These are phyloP conservation scores for Papilio helenus DNA, from an alignment of 1,140 invertebrate genomes.

Conservation along the genomic window DNA sequence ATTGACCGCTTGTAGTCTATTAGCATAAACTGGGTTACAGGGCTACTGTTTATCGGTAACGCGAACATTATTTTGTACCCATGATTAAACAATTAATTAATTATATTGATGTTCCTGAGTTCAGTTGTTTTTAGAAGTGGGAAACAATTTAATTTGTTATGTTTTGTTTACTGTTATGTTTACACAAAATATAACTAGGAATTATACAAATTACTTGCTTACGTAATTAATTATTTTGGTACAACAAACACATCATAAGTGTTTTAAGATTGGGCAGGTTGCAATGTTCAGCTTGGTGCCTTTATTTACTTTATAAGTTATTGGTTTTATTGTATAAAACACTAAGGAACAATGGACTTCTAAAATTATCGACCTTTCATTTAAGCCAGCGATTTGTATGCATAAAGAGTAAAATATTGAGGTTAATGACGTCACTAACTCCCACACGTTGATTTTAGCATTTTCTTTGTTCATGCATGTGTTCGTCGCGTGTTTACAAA, in stretches of 20 bases:
- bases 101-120: not conserved
- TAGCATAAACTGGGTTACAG: conserved; percentile 28
- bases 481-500: not conserved
- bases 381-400: not conserved
- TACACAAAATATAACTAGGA: not conserved
- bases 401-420: conserved; percentile 22
- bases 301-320: not conserved
- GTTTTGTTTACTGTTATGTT: conserved; percentile 8
- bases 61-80: not conserved
- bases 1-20: conserved; percentile 25
- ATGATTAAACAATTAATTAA: not conserved
- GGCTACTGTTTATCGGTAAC: conserved; percentile 28
- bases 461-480: conserved; percentile 21
- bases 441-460: conserved; percentile 13
- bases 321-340: conserved; percentile 10
- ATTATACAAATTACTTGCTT: not conserved
- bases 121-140: not conserved
- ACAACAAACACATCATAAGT: not conserved
- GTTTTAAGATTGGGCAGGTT: not conserved
- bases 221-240: not conserved
- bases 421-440: conserved; percentile 22
- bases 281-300: not conserved
- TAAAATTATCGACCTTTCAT: conserved; percentile 24
- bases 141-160: not conserved
- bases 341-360: not conserved